Evolutionary conservation across 2,888 invertebrate species (phyloP).

Genomic region (Ophraella communa): DNA sequence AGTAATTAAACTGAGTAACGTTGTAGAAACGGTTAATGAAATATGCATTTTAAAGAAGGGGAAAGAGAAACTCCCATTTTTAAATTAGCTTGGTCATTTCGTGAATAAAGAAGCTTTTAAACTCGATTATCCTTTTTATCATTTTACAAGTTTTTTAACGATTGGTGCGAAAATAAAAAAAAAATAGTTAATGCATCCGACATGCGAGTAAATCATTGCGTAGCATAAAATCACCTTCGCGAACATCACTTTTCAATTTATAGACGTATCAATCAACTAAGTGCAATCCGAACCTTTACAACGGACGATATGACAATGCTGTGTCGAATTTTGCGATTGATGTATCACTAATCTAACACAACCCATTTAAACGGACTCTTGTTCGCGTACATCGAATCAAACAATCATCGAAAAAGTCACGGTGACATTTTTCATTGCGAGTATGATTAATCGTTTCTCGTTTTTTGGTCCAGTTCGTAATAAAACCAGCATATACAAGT

Average conservation of each 20-base stretch:
- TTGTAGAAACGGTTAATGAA: no score
- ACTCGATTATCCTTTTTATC: no score
- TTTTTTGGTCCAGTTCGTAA: no score
- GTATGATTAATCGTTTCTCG: no score
- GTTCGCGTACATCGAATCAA: conserved; percentile 26
- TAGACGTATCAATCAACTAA: conserved; percentile 25
- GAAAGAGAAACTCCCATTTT: no score
- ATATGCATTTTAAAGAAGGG: no score
- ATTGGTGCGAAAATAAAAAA: conserved; percentile 8
- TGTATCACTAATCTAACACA: conserved; percentile 17
- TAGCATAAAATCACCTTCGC: not conserved
- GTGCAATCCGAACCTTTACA: conserved; percentile 15
- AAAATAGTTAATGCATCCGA: conserved; percentile 2
- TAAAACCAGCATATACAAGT: no score
- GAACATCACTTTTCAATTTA: conserved; percentile 26
- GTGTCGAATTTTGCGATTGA: conserved; percentile 26
- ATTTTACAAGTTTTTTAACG: not conserved
- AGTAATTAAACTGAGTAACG: no score
- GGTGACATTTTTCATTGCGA: no score
- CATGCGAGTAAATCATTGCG: not conserved
- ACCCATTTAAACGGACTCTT: conserved; percentile 27
- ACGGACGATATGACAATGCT: conserved; percentile 23
- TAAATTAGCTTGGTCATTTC: no score
- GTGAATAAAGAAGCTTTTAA: no score
- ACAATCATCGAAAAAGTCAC: conserved; percentile 22